phyloP scores from a whole-genome alignment of 2,797 vertebrate species.

The Neostethus bicornis region DNA sequence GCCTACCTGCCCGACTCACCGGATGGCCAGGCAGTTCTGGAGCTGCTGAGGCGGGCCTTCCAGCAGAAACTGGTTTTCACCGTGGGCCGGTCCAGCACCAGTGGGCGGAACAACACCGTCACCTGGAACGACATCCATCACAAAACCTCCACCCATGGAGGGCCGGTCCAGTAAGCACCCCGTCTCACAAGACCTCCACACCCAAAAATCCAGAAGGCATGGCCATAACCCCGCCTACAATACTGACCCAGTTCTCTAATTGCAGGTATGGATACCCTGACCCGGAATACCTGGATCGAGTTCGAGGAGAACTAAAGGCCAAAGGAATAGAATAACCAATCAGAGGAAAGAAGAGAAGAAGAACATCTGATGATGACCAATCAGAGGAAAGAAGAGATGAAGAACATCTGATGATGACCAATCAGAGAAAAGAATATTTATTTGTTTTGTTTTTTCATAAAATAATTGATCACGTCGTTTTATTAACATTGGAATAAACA shows the following conservation, averaged over 20 bases:
- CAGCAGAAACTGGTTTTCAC: conserved; percentile 79
- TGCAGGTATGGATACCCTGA: conserved; percentile 91
- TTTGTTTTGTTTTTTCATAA: too few species aligned
- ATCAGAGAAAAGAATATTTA: too few species aligned
- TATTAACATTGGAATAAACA: too few species aligned
- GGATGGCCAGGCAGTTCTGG: conserved; percentile 61
- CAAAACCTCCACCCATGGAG: conserved; percentile 74
- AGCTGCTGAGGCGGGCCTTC: conserved; percentile 70
- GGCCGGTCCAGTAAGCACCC: conserved; percentile 75
- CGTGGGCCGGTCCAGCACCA: conserved; percentile 76
- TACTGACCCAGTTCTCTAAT: conserved; percentile 24
- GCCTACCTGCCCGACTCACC: conserved; percentile 75
- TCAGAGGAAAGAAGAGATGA: too few species aligned
- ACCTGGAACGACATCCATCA: conserved; percentile 86
- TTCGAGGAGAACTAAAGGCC: conserved; percentile 85
- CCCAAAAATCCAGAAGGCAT: too few species aligned
- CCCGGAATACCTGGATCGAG: conserved; percentile 83
- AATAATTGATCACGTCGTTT: too few species aligned
- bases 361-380: too few species aligned
- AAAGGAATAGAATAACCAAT: conserved; percentile 90
- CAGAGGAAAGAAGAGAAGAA: too few species aligned
- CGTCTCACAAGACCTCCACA: too few species aligned
- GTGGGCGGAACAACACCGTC: conserved; percentile 70
- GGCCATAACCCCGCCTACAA: too few species aligned
- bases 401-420: too few species aligned